Conservation (phyloP, 2,888 invertebrate species). For the Chalcosyrphus nemorum region DNA sequence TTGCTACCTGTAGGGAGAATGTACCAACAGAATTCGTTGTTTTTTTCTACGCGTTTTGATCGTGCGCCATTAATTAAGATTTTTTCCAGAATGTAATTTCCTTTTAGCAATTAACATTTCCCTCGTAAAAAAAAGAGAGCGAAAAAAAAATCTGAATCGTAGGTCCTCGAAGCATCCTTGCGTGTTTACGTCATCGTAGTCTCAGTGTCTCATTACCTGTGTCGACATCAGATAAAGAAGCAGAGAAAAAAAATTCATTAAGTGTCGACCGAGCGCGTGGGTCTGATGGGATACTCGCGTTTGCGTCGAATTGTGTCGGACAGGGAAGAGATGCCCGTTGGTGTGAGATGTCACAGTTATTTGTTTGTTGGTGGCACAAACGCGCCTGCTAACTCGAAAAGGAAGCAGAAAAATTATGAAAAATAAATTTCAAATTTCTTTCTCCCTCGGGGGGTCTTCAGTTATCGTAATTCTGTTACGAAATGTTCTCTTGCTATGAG, state of each 20-base stretch:
- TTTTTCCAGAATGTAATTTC: constrained; percentile 38
- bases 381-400: neutral
- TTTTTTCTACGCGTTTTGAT: constrained; percentile 4
- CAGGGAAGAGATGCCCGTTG: neutral
- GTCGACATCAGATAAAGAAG: constrained; percentile 17
- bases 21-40: neutral
- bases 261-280: neutral
- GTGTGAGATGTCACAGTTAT: neutral
- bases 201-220: constrained; percentile 38
- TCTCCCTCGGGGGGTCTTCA: neutral
- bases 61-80: constrained; percentile 31
- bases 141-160: neutral
- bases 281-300: neutral
- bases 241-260: constrained; percentile 18
- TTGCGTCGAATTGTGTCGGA: neutral
- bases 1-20: neutral
- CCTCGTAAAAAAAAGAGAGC: neutral
- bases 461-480: neutral
- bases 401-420: neutral
- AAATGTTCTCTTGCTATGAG: neutral
- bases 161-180: neutral
- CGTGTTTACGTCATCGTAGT: neutral
- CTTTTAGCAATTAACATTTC: constrained; percentile 48
- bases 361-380: neutral
- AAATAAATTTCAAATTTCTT: neutral